Conservation (phyloP, 1,140 invertebrate genomes). For the Muscidifurax raptorellus region DNA sequence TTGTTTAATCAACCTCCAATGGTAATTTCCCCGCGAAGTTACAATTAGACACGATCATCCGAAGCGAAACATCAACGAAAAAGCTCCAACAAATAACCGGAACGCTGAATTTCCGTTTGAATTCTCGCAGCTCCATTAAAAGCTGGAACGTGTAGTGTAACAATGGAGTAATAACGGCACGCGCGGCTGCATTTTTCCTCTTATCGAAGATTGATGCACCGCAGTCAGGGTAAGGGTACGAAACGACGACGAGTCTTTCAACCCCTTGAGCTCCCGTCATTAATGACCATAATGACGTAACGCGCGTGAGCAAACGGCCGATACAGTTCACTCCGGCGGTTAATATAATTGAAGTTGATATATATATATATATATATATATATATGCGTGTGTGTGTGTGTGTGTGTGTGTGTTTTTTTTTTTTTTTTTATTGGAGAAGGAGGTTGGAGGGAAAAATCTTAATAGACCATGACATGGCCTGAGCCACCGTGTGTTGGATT, state of each 20-base stretch:
- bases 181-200: not conserved
- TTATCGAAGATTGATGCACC: not conserved
- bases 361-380: too few species aligned
- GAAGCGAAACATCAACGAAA: not conserved
- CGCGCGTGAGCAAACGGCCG: not conserved
- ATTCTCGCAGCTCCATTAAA: not conserved
- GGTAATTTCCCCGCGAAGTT: too few species aligned
- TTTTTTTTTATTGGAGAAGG: too few species aligned
- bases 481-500: too few species aligned
- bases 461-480: too few species aligned
- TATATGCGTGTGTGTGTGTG: too few species aligned
- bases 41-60: too few species aligned
- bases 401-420: too few species aligned
- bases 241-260: not conserved
- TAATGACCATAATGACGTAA: constrained; percentile 8
- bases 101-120: not conserved
- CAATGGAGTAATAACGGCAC: not conserved
- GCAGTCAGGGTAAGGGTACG: not conserved
- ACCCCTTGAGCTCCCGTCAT: not conserved
- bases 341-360: constrained; percentile 37
- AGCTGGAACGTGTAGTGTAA: not conserved
- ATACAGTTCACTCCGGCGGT: not conserved
- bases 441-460: too few species aligned
- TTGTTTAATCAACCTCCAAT: too few species aligned
- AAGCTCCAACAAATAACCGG: not conserved